A percentile compares a stretch with the other conserved stretches of the same genome.
Conservation (phyloP, 2,888 invertebrate species). For the Erannis defoliaria region DNA sequence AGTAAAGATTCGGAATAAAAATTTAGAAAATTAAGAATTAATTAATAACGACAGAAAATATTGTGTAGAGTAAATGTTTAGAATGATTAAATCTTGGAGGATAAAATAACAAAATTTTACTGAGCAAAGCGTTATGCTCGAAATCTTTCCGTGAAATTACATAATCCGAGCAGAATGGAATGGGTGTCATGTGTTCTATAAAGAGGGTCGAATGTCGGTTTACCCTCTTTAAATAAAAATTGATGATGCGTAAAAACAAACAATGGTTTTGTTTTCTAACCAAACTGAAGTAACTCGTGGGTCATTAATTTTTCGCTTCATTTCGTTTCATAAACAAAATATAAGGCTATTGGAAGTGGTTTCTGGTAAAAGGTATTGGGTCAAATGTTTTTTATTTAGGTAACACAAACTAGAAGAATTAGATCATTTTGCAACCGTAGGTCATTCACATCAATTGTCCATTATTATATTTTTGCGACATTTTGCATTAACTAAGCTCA, state of each 20-base stretch:
- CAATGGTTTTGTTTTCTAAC: slow-evolving; percentile 20
- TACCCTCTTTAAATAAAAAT: slow-evolving; percentile 10
- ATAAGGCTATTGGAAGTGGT: neutral
- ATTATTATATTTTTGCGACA: no score
- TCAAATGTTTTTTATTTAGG: neutral
- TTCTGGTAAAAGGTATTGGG: neutral
- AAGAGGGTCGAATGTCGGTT: slow-evolving; percentile 10
- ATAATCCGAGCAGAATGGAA: slow-evolving; percentile 1
- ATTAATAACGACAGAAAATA: no score
- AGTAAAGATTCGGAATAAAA: no score
- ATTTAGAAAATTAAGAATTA: no score
- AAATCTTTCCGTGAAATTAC: slow-evolving; percentile 7
- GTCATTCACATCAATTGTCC: no score
- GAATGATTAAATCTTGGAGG: no score
- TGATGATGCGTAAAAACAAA: slow-evolving; percentile 10
- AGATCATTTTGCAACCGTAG: no score
- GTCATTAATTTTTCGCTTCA: slow-evolving; percentile 16
- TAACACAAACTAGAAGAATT: no score
- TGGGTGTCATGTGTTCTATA: neutral
- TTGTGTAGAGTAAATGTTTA: no score
- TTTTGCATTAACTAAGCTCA: no score
- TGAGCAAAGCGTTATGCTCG: neutral
- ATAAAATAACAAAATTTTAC: no score
- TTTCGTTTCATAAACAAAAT: slow-evolving; percentile 8
- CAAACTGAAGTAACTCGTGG: slow-evolving; percentile 2